A percentile compares a stretch with the other conserved stretches of the same genome.
Conservation (phyloP, 2,113 vertebrate genomes). For the Catagonus wagneri region DNA sequence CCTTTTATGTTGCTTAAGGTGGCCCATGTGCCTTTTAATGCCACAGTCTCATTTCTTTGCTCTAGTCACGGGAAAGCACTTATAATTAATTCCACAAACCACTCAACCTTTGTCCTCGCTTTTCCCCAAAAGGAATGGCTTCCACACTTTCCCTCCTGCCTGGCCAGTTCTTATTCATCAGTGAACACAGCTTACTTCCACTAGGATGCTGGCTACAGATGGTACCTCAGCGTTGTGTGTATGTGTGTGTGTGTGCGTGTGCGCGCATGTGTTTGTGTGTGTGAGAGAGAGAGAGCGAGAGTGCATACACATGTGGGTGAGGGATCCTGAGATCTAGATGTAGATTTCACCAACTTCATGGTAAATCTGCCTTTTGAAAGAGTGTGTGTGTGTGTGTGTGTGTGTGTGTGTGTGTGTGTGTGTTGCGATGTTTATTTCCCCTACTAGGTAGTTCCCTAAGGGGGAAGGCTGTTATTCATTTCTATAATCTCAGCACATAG, state of each 20-base stretch:
- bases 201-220: not conserved
- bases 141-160: not conserved
- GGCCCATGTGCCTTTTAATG: not conserved
- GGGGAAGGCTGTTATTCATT: not conserved
- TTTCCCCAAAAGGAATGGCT: not conserved
- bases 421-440: not conserved
- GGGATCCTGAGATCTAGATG: too few species aligned
- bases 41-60: not conserved
- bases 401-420: slow-evolving; percentile 18
- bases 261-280: not conserved
- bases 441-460: not conserved
- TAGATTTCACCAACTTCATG: too few species aligned
- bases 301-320: not conserved
- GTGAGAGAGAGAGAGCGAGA: not conserved
- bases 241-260: not conserved
- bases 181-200: slow-evolving; percentile 19
- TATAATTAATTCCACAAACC: slow-evolving; percentile 13
- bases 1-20: not conserved
- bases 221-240: not conserved
- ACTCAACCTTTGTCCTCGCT: not conserved
- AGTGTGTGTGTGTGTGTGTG: not conserved
- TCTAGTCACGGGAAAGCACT: not conserved
- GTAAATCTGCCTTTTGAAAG: too few species aligned
- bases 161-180: not conserved
- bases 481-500: not conserved